Conservation (phyloP, 2,888 invertebrate species). For the Melinaea marsaeus region DNA sequence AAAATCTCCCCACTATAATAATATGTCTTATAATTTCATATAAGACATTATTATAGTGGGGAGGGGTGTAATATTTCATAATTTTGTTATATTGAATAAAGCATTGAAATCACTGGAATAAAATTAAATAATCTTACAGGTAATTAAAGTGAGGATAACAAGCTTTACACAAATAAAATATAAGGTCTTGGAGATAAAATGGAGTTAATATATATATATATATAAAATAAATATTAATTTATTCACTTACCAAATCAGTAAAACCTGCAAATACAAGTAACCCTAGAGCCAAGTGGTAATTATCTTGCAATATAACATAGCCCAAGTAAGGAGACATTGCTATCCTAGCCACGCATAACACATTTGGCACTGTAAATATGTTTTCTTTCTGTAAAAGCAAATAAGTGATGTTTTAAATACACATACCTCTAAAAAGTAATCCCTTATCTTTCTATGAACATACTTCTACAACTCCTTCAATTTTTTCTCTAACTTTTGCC, state of each 20-base stretch:
- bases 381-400: slow-evolving; percentile 83
- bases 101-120: no score
- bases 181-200: no score
- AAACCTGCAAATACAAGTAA: slow-evolving; percentile 91
- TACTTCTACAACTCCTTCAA: slow-evolving; percentile 87
- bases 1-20: slow-evolving; percentile 9
- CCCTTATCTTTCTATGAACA: slow-evolving; percentile 9
- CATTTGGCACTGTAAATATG: slow-evolving; percentile 95
- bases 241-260: slow-evolving; percentile 88
- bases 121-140: no score
- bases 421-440: slow-evolving; percentile 5
- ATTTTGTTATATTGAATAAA: no score
- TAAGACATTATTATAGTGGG: no score
- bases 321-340: slow-evolving; percentile 92
- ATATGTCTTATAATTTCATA: no score
- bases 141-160: no score
- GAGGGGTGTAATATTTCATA: no score
- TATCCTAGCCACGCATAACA: slow-evolving; percentile 91
- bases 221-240: no score
- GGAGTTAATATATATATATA: no score
- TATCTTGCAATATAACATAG: slow-evolving; percentile 89
- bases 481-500: slow-evolving; percentile 82
- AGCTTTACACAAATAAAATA: no score
- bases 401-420: slow-evolving; percentile 9
- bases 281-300: slow-evolving; percentile 88